A percentile compares a stretch with the other conserved stretches of the same genome.
Conservation (phyloP, 2,113 vertebrate species). For the Columbina picui region DNA sequence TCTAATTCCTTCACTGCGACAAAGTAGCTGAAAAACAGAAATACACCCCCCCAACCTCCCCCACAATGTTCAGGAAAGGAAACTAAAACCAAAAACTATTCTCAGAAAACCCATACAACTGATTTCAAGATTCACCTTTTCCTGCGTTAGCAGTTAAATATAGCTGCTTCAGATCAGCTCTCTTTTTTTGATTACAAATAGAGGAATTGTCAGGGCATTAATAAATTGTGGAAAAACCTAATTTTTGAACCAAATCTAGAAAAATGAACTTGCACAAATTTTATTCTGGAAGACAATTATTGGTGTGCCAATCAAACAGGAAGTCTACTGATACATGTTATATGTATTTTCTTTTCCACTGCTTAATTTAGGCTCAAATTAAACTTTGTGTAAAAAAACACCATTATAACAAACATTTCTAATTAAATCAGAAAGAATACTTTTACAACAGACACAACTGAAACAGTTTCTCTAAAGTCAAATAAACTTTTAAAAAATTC, state of each 20-base stretch:
- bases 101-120: neutral
- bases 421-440: slow-evolving; percentile 48
- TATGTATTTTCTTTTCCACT: neutral
- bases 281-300: neutral
- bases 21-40: neutral
- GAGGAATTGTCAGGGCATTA: neutral
- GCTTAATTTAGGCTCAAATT: slow-evolving; percentile 13
- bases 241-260: neutral
- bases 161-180: neutral
- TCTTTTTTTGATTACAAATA: neutral
- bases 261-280: neutral
- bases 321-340: neutral
- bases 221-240: neutral
- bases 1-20: neutral
- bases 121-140: neutral
- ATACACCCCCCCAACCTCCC: neutral
- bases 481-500: slow-evolving; percentile 33
- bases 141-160: neutral
- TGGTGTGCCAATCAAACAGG: neutral
- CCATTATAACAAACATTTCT: slow-evolving; percentile 40
- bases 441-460: neutral
- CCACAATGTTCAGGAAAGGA: neutral
- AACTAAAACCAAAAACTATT: neutral
- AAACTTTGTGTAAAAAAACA: neutral
- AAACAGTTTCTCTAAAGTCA: slow-evolving; percentile 9